phyloP scores from a whole-genome alignment of 2,113 vertebrate genomes.

The Drymodes brunneopygia region DNA sequence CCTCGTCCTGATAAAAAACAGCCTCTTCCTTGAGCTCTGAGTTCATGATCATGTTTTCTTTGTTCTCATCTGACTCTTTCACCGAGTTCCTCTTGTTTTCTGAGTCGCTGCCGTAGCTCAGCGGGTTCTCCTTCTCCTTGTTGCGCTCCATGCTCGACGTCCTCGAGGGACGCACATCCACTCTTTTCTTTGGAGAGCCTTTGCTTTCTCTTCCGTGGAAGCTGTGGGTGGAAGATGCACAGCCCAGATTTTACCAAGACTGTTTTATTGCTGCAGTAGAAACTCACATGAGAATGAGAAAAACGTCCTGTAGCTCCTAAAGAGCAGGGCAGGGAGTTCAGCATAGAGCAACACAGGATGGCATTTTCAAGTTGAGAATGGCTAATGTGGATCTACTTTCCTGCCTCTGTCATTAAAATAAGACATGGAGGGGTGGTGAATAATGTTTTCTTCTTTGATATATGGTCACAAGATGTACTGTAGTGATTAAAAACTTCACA shows the following conservation, averaged over 20 bases:
- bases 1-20: slow-evolving; percentile 81
- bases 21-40: slow-evolving; percentile 79
- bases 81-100: slow-evolving; percentile 71
- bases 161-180: slow-evolving; percentile 82
- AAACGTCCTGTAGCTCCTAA: background rate
- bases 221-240: slow-evolving; percentile 62
- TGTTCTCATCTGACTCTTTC: slow-evolving; percentile 90
- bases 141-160: slow-evolving; percentile 81
- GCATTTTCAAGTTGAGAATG: background rate
- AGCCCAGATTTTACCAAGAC: background rate
- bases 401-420: background rate
- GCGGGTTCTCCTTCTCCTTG: slow-evolving; percentile 66
- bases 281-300: background rate
- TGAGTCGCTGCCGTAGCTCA: slow-evolving; percentile 52
- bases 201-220: slow-evolving; percentile 86
- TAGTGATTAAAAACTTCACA: background rate
- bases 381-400: background rate
- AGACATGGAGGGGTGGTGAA: background rate
- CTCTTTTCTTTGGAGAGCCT: slow-evolving; percentile 84
- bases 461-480: background rate
- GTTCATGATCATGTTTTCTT: slow-evolving; percentile 88
- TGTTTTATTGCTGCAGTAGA: background rate
- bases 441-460: background rate
- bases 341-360: background rate
- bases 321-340: background rate